phyloP scores from a whole-genome alignment of 2,888 invertebrate genomes.

The Pharmacophagus antenor region DNA sequence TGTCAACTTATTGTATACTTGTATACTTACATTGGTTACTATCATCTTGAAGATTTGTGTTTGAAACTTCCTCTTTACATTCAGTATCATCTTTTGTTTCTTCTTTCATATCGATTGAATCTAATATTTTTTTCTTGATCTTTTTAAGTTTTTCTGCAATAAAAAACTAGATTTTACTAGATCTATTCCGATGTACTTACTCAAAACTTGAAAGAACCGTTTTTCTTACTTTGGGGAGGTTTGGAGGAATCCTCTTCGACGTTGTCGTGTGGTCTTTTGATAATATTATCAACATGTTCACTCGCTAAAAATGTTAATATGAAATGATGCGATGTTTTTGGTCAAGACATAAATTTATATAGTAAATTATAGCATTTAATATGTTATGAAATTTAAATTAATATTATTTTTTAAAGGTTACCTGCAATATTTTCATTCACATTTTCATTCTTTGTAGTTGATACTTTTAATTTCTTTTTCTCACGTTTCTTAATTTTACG shows the following conservation, averaged over 20 bases:
- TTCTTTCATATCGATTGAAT: constrained; percentile 17
- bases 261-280: constrained; percentile 27
- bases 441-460: constrained; percentile 41
- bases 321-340: not conserved
- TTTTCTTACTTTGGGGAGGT: constrained; percentile 21
- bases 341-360: not conserved
- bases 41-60: constrained; percentile 42
- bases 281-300: constrained; percentile 3
- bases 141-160: constrained; percentile 25
- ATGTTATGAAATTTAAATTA: no score
- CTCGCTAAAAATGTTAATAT: not conserved
- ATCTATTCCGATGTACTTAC: not conserved
- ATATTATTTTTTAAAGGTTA: no score
- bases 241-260: constrained; percentile 8
- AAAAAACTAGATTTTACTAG: not conserved
- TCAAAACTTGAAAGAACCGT: not conserved
- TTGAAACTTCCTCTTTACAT: constrained; percentile 8
- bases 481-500: constrained; percentile 89
- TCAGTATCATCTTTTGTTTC: constrained; percentile 12
- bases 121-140: constrained; percentile 35
- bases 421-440: constrained; percentile 29
- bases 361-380: not conserved
- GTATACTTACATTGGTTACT: constrained; percentile 57
- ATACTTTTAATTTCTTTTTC: constrained; percentile 83
- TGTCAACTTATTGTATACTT: not conserved